Evolutionary conservation across 1,140 invertebrate species (phyloP).

Genomic region (Drosophila carrolli): DNA sequence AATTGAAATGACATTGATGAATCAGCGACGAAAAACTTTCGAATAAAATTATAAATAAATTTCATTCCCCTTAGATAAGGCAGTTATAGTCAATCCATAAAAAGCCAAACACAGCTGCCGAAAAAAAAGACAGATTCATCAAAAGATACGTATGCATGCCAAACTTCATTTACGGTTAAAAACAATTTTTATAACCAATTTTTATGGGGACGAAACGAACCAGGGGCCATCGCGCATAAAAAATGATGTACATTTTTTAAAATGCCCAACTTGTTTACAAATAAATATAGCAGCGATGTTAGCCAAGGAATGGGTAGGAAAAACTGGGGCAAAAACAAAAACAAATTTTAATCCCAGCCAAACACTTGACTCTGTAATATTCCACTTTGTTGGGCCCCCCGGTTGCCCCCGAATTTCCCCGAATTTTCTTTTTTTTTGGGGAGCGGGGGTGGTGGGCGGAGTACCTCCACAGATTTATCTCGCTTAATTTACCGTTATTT

Average conservation of each 20-base stretch:
- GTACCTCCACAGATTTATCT: constrained; percentile 72
- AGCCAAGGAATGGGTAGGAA: constrained; percentile 43
- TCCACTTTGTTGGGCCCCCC: constrained; percentile 4
- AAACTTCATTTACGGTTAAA: constrained; percentile 71
- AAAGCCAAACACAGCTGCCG: constrained; percentile 53
- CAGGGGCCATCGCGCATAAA: constrained; percentile 49
- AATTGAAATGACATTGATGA: constrained; percentile 35
- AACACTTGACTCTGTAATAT: constrained; percentile 59
- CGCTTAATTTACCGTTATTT: constrained; percentile 81
- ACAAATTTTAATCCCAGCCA: constrained; percentile 72
- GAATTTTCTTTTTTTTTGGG: neutral
- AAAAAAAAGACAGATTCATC: constrained; percentile 64
- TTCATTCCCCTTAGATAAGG: neutral
- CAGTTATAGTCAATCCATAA: constrained; percentile 47
- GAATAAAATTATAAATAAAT: constrained; percentile 30
- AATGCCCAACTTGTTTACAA: constrained; percentile 76
- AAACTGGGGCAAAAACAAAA: constrained; percentile 32
- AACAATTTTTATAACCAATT: constrained; percentile 76
- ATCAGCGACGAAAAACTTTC: constrained; percentile 23
- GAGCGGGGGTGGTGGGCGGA: neutral
- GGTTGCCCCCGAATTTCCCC: neutral
- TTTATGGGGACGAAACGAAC: constrained; percentile 47
- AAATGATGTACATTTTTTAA: constrained; percentile 70
- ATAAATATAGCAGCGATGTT: constrained; percentile 69
- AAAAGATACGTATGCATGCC: constrained; percentile 58